A percentile compares a stretch with the other conserved stretches of the same genome.
These are phyloP conservation scores for Platycheirus rosarum DNA, from an alignment of 2,888 invertebrate species.

Conservation along the genomic window DNA sequence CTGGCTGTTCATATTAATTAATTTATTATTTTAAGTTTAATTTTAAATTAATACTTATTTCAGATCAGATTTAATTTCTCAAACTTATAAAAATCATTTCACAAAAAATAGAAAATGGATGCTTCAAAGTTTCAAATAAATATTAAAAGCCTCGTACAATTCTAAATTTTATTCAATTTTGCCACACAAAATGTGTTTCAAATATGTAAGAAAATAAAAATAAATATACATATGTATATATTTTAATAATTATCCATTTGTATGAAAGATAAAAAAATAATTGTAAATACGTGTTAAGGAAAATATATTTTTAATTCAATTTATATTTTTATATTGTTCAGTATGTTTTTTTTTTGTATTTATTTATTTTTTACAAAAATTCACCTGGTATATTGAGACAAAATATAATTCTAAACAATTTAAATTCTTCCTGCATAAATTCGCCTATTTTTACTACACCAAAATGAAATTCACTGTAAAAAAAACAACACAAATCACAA, in stretches of 20 bases:
- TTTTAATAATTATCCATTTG: constrained; percentile 35
- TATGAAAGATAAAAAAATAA: constrained; percentile 53
- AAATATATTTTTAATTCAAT: constrained; percentile 36
- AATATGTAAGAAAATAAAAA: constrained; percentile 42
- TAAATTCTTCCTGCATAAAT: constrained; percentile 47
- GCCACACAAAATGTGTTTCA: constrained; percentile 49
- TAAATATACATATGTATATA: constrained; percentile 23
- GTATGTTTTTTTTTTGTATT: constrained; percentile 32
- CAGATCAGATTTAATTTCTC: background rate
- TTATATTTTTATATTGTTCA: constrained; percentile 67
- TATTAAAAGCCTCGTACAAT: constrained; percentile 50
- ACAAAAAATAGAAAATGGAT: constrained; percentile 14
- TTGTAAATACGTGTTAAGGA: constrained; percentile 70
- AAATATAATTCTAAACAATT: constrained; percentile 51
- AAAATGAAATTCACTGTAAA: constrained; percentile 36
- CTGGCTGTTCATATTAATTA: constrained; percentile 45
- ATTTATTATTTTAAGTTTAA: background rate
- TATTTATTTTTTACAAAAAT: constrained; percentile 53
- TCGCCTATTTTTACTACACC: constrained; percentile 11
- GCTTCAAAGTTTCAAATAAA: constrained; percentile 27
- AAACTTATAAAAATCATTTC: background rate
- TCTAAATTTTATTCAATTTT: constrained; percentile 64
- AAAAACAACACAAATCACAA: constrained; percentile 37
- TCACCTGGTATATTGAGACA: constrained; percentile 75
- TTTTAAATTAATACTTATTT: constrained; percentile 6